Percentiles rank a stretch among this genome's conserved stretches.
Evolutionary conservation across 2,888 invertebrate species (phyloP).

Genomic region (Willowsia nigromaculata): DNA sequence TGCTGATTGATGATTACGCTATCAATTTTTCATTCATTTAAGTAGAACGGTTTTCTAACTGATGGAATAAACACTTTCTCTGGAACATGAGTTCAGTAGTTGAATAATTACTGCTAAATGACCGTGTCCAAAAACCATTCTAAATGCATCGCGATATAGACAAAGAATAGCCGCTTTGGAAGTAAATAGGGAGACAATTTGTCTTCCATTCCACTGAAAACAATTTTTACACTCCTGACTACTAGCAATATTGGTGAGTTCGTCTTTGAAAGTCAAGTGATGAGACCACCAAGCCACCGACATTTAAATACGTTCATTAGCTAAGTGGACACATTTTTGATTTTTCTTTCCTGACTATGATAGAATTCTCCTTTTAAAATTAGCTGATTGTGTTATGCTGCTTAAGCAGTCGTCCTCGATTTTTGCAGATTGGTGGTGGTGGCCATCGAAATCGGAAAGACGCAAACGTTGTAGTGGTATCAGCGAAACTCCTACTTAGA

Average conservation of each 20-base stretch:
- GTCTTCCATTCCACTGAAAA: slow-evolving; percentile 55
- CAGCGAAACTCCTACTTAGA: not conserved
- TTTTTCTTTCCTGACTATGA: not conserved
- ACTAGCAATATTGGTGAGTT: not conserved
- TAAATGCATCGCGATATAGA: slow-evolving; percentile 19
- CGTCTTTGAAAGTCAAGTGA: not conserved
- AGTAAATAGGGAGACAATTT: slow-evolving; percentile 5
- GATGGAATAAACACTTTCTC: slow-evolving; percentile 3
- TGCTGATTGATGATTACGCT: not conserved
- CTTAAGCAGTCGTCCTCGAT: not conserved
- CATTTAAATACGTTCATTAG: slow-evolving; percentile 35
- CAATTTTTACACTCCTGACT: not conserved
- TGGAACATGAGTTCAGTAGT: not conserved
- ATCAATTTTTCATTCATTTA: not conserved
- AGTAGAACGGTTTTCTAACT: not conserved
- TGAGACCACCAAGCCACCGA: slow-evolving; percentile 61
- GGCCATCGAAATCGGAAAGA: slow-evolving; percentile 37
- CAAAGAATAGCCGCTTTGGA: slow-evolving; percentile 7
- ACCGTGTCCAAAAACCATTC: slow-evolving; percentile 49
- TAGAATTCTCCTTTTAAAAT: not conserved
- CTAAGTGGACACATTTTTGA: slow-evolving; percentile 15
- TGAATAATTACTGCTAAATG: slow-evolving; percentile 53
- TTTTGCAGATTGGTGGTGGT: slow-evolving; percentile 45
- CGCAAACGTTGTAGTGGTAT: not conserved
- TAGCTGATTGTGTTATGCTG: not conserved